Evolutionary conservation across 92 coral and sea anemone genomes (phyloP).

Genomic region (Epizoanthus rinbou): DNA sequence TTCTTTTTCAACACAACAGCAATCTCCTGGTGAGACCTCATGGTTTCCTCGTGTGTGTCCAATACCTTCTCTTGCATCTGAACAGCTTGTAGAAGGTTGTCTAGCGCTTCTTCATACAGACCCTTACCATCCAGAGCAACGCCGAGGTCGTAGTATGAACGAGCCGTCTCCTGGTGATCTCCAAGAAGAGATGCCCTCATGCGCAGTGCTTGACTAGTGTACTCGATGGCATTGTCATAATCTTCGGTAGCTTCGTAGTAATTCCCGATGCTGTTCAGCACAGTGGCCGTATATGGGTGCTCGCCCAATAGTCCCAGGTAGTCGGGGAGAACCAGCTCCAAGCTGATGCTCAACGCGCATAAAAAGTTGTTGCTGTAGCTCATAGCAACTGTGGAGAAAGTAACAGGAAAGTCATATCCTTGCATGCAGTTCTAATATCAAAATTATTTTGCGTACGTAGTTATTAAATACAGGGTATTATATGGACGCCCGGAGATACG

Average conservation of each 20-base stretch:
- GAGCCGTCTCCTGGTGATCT: conserved; percentile 43
- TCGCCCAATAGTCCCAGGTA: conserved; percentile 26
- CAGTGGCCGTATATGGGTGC: conserved; percentile 50
- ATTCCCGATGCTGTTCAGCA: conserved; percentile 39
- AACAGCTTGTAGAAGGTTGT: conserved; percentile 21
- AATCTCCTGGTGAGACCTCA: conserved; percentile 33
- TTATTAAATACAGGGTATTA: too few relatives aligned
- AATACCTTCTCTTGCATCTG: conserved; percentile 38
- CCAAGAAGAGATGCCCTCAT: conserved; percentile 5
- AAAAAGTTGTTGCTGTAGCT: neutral
- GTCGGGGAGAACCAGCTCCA: conserved; percentile 27
- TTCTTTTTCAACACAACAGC: conserved; percentile 17
- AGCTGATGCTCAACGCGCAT: neutral
- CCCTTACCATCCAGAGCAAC: conserved; percentile 19
- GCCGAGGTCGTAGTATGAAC: conserved; percentile 43
- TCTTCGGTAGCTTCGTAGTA: conserved; percentile 41
- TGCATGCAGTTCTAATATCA: too few relatives aligned
- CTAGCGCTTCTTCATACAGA: conserved; percentile 31
- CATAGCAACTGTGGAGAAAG: neutral
- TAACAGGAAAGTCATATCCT: neutral
- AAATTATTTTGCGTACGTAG: too few relatives aligned
- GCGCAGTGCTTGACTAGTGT: neutral
- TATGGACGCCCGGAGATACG: too few relatives aligned
- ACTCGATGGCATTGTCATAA: conserved; percentile 44
- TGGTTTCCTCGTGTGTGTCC: conserved; percentile 46